Percentiles rank a stretch among this genome's conserved stretches.
Conservation (phyloP, 2,797 vertebrate species). For the Bradypus variegatus region DNA sequence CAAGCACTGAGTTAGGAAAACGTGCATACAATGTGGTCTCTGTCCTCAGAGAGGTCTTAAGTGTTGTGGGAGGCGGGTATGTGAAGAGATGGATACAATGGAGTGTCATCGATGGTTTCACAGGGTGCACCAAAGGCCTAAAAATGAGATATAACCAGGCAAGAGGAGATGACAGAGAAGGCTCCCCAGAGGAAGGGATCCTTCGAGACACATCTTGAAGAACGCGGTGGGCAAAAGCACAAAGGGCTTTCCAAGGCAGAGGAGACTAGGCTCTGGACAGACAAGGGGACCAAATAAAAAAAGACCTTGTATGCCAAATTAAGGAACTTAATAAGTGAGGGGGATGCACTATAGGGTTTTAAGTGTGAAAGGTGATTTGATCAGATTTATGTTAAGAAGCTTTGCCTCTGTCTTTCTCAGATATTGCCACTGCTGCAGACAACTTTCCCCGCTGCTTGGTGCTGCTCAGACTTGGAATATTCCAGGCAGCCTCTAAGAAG, state of each 20-base stretch:
- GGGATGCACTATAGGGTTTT: background rate
- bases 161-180: background rate
- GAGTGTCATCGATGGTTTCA: background rate
- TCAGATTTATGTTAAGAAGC: background rate
- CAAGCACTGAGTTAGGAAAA: background rate
- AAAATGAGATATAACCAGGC: background rate
- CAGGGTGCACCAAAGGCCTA: background rate
- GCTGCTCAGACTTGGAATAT: background rate
- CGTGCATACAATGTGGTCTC: background rate
- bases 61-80: background rate
- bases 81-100: background rate
- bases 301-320: background rate
- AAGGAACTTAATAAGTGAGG: background rate
- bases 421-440: background rate
- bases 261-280: background rate
- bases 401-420: background rate
- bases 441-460: background rate
- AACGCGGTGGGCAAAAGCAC: background rate
- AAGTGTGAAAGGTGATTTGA: background rate
- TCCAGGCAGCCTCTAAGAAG: background rate
- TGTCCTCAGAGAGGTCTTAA: background rate
- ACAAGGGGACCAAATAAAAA: background rate
- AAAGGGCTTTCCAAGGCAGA: background rate
- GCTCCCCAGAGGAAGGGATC: background rate
- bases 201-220: background rate